Percentiles rank a stretch among this genome's conserved stretches.
phyloP scores from a whole-genome alignment of 35 echinoderm and acorn worm genomes.

The Ptychodera flava region DNA sequence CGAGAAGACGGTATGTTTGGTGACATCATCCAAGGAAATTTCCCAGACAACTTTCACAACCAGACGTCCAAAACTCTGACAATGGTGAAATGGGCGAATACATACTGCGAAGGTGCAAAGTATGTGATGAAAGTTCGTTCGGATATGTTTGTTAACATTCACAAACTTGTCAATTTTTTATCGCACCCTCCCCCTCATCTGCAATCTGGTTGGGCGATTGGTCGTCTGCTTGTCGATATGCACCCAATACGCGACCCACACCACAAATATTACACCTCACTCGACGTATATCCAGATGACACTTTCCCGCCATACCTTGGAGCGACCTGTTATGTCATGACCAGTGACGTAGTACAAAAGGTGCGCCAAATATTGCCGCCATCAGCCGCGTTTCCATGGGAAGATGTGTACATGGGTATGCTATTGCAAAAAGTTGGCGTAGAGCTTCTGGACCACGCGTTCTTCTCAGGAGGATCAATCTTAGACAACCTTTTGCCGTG shows the following conservation, averaged over 20 bases:
- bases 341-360: constrained; percentile 35
- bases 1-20: neutral
- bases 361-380: constrained; percentile 22
- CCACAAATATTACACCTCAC: constrained; percentile 41
- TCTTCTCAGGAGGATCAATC: neutral
- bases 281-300: constrained; percentile 20
- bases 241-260: constrained; percentile 3
- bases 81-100: constrained; percentile 7
- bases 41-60: constrained; percentile 25
- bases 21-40: constrained; percentile 35
- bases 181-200: neutral
- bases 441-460: neutral
- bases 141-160: constrained; percentile 29
- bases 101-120: constrained; percentile 7
- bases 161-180: neutral
- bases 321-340: constrained; percentile 50
- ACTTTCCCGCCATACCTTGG: constrained; percentile 50
- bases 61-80: constrained; percentile 24
- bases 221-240: neutral
- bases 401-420: constrained; percentile 57
- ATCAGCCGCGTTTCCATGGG: constrained; percentile 39
- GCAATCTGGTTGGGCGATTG: neutral
- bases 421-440: neutral
- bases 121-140: constrained; percentile 12
- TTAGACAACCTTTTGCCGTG: neutral